These are phyloP conservation scores for Drosophila dives DNA, from an alignment of 2,888 invertebrate genomes.

Conservation along the genomic window DNA sequence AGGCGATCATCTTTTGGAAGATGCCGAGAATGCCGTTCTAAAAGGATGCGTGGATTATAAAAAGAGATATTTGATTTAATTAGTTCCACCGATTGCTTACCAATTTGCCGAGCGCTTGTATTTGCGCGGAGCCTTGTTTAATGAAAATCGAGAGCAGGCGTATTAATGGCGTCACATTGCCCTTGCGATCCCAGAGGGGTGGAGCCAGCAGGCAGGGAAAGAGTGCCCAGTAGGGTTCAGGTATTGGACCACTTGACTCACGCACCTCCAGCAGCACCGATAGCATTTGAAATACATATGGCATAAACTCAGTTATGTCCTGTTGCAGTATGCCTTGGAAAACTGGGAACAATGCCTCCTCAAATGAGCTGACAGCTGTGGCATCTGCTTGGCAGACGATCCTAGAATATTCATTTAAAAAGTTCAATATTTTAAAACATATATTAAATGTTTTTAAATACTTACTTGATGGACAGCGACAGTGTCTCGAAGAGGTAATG, in stretches of 20 bases:
- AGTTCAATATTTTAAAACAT: no score
- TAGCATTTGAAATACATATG: constrained; percentile 99
- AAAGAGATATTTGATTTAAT: background rate
- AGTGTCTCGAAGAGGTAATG: constrained; percentile 99
- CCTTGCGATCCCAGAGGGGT: constrained; percentile 96
- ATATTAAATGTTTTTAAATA: constrained; percentile 43
- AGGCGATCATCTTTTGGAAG: constrained; percentile 98
- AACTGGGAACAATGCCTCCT: constrained; percentile 96
- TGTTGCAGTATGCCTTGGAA: constrained; percentile 97
- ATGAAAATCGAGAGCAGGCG: constrained; percentile 95
- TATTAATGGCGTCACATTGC: constrained; percentile 97
- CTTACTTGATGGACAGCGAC: constrained; percentile 93
- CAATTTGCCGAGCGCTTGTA: constrained; percentile 89
- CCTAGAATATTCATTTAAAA: constrained; percentile 83
- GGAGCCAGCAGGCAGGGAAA: constrained; percentile 96
- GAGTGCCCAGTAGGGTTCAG: constrained; percentile 94
- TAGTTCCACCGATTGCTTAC: constrained; percentile 85
- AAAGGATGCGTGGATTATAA: background rate
- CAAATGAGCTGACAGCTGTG: constrained; percentile 93
- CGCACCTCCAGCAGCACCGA: constrained; percentile 94
- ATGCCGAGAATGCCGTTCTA: constrained; percentile 94
- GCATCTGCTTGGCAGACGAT: constrained; percentile 94
- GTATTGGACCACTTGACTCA: constrained; percentile 86
- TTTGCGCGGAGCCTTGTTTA: constrained; percentile 89
- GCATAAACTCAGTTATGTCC: constrained; percentile 97